Base-by-base conservation (phyloP, 2,797 vertebrate genomes). In the Esox masquinongy region DNA sequence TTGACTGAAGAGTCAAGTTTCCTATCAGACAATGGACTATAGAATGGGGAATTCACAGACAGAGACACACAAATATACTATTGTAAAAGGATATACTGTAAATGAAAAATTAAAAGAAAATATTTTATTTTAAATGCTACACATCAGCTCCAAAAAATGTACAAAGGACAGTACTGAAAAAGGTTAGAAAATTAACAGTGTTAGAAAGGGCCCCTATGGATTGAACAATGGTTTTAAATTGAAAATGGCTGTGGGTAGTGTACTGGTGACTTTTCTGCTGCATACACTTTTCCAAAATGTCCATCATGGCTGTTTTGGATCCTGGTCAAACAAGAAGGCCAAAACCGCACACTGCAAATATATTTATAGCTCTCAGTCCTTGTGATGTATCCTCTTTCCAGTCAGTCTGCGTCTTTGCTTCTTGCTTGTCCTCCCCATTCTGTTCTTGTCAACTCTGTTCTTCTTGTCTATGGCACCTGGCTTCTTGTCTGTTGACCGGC, bases 341-440 rank as follows among this genome's bases (percentile, higher is more conserved):
- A 47, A 31, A 59, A 5, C 53, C n/a, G 43, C 64, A 43, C 22
- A 16, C 31, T 17, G 39, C 51, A 56, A 53, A 51, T 67, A 4
- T 51, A 6, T 26, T 19, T 24, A 4, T 15, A 39, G 19, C 67
- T 22, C 22, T 92, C 90, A 95, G 49, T 96, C 93, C 69, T 89
- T 85, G 36, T 84, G 73, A 56, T 85, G 84, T 15, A 39, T 72
- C 49, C 89, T 90, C 0, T 82, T 88, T 43, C 83, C 82, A 0
- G 96, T 98, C 80, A 93, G 88, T 31, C 90, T 88, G 17, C 97
- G 95, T 34, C 97, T 92, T 87, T 96, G 95, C 24, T 85, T 88
- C 88, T 96, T 97, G 78, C 92, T 95, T 68, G 95, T 97, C 70
- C 86, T 94, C 0, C 94, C 91, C 0, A 79, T 70, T 29, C 82